phyloP scores from a whole-genome alignment of 2,113 vertebrate species.

The Suncus etruscus region DNA sequence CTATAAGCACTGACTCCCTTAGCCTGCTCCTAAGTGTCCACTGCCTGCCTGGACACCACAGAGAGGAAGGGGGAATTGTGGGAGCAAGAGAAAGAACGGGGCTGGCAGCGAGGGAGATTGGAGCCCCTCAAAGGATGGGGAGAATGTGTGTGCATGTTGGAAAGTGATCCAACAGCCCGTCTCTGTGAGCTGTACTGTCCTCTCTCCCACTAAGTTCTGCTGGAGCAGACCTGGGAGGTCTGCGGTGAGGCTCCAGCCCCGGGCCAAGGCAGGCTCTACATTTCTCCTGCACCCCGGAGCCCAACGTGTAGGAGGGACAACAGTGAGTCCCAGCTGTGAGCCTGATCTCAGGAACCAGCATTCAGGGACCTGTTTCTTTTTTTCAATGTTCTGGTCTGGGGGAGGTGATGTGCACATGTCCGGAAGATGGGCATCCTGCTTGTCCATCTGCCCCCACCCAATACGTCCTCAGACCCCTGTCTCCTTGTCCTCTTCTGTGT shows the following conservation, averaged over 20 bases:
- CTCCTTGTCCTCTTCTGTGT: slow-evolving; percentile 57
- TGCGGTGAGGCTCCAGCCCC: not conserved
- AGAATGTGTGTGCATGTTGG: not conserved
- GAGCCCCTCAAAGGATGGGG: slow-evolving; percentile 22
- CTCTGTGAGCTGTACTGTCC: not conserved
- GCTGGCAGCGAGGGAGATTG: not conserved
- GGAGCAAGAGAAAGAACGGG: slow-evolving; percentile 22
- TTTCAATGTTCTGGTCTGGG: slow-evolving; percentile 54
- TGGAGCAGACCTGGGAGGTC: not conserved
- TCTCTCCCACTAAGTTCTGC: slow-evolving; percentile 40
- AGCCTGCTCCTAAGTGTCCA: not conserved
- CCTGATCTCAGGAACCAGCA: slow-evolving; percentile 47
- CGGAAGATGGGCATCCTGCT: not conserved
- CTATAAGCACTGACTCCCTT: not conserved
- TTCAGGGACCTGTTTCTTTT: slow-evolving; percentile 63
- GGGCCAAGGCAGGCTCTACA: not conserved
- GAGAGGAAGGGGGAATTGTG: not conserved
- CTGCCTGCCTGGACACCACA: slow-evolving; percentile 15
- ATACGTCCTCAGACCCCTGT: slow-evolving; percentile 46
- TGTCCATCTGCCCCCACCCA: slow-evolving; percentile 7
- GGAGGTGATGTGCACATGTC: slow-evolving; percentile 1
- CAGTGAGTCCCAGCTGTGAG: slow-evolving; percentile 53
- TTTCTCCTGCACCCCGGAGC: not conserved
- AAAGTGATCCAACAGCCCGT: not conserved
- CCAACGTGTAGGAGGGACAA: slow-evolving; percentile 56